A percentile compares a stretch with the other conserved stretches of the same genome.
phyloP scores from a whole-genome alignment of 2,888 invertebrate genomes.

The Polymixis lichenea region DNA sequence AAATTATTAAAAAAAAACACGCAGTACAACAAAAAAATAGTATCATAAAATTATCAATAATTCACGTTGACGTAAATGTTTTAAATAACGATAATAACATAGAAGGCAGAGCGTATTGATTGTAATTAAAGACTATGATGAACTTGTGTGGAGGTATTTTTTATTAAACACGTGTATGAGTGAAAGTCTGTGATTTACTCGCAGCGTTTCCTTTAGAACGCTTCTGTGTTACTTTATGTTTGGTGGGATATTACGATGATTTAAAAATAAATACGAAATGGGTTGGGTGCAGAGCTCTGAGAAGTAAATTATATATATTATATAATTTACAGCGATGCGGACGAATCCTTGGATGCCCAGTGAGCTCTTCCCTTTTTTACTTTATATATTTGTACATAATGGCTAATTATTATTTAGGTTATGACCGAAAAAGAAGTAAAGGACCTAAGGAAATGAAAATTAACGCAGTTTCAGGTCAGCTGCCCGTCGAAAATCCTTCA shows the following conservation, averaged over 20 bases:
- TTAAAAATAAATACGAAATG: background rate
- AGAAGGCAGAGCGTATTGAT: constrained; percentile 29
- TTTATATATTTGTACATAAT: too few species aligned
- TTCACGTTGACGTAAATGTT: constrained; percentile 61
- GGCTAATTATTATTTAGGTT: too few species aligned
- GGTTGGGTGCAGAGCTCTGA: background rate
- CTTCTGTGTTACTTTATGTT: constrained; percentile 43
- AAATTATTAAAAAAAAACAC: background rate
- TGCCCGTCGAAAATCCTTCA: background rate
- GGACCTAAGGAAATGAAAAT: background rate
- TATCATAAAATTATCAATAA: constrained; percentile 42
- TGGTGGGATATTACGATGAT: background rate
- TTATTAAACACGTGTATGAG: constrained; percentile 36
- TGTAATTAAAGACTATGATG: constrained; percentile 56
- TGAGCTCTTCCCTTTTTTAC: too few species aligned
- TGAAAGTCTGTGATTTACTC: constrained; percentile 62
- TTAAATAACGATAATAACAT: constrained; percentile 56
- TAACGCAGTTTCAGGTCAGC: background rate
- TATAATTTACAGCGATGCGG: too few species aligned
- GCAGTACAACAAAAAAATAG: constrained; percentile 29
- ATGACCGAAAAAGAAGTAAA: background rate
- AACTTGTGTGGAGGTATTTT: constrained; percentile 30
- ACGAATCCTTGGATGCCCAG: too few species aligned
- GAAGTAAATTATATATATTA: too few species aligned
- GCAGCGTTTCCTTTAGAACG: constrained; percentile 21